Base-by-base conservation (phyloP, 2,113 vertebrate genomes). In the Balaeniceps rex region DNA sequence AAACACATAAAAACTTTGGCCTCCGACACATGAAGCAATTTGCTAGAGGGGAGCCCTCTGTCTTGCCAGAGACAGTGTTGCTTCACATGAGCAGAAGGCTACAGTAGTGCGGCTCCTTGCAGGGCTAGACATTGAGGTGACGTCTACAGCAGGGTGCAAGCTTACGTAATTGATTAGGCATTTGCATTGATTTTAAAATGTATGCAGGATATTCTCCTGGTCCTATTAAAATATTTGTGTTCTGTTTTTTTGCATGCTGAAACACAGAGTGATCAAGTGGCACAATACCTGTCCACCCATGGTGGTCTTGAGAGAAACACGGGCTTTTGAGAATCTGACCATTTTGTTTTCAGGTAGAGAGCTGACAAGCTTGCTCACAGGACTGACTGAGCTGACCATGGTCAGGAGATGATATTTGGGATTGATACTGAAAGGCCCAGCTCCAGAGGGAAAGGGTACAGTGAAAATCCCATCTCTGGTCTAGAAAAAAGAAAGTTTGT, bases 1-100 rank as follows among this genome's bases (percentile, higher is more conserved):
- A 91, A 90, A 94, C 36, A 85, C 51, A 78, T n/a, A 52, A 88
- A 93, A 84, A 84, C 55, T 36, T 83, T 75, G 76, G 86, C 80
- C 38, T 91, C 49, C 3, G 1, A 79, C 77, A 52, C 57, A 79
- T 55, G 76, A 94, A 93, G 68, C 49, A 70, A 55, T 83, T 88
- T 83, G 49, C 71, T 54, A 51, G 84, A 88, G 55, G n/a, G 51
- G 47, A 94, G 44, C 11, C n/a, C 47, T 78, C 90, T 89, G 69
- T 84, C 83, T 96, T 9, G 0, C 58, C 58, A 83, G 34, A 55
- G 33, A 24, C 31, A 29, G 13, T 33, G 46, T 61, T 69, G 57
- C 52, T 92, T 87, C 69, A 69, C 36, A 47, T 9, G 31, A 87
- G 46, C 60, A 84, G 49, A 69, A 87, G 75, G 24, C 38, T 64